A percentile compares a stretch with the other conserved stretches of the same genome.
phyloP scores from a whole-genome alignment of 2,797 vertebrate genomes.

The Scyliorhinus canicula region DNA sequence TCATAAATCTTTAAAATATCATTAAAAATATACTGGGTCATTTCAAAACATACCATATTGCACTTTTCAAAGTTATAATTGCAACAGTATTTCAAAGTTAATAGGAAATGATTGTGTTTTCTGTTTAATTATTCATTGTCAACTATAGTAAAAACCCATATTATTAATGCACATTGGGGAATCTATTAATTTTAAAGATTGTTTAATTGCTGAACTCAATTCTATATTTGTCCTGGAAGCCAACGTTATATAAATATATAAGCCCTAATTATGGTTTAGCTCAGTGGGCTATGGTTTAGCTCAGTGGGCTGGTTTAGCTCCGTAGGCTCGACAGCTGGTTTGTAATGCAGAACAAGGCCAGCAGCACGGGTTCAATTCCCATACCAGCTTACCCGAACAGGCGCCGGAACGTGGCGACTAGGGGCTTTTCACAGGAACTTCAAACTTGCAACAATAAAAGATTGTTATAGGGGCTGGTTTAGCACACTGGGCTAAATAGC shows the following conservation, averaged over 20 bases:
- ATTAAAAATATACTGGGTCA: background rate
- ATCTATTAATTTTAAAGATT: background rate
- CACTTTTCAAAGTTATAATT: background rate
- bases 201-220: background rate
- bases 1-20: background rate
- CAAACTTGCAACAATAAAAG: no score
- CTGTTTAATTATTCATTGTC: constrained; percentile 2
- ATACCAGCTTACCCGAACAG: no score
- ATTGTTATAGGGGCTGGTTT: no score
- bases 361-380: no score
- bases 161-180: background rate
- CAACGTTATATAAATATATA: background rate
- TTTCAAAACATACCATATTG: background rate
- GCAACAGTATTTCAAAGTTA: background rate
- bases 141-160: constrained; percentile 17
- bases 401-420: no score
- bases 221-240: background rate
- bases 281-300: no score
- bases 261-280: no score
- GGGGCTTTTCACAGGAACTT: no score
- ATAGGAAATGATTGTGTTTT: background rate
- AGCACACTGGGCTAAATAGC: no score
- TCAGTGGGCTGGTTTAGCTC: no score
- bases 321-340: no score
- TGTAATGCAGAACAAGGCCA: no score